phyloP scores from a whole-genome alignment of 1,140 invertebrate genomes.

The Trigoniulus corallinus region DNA sequence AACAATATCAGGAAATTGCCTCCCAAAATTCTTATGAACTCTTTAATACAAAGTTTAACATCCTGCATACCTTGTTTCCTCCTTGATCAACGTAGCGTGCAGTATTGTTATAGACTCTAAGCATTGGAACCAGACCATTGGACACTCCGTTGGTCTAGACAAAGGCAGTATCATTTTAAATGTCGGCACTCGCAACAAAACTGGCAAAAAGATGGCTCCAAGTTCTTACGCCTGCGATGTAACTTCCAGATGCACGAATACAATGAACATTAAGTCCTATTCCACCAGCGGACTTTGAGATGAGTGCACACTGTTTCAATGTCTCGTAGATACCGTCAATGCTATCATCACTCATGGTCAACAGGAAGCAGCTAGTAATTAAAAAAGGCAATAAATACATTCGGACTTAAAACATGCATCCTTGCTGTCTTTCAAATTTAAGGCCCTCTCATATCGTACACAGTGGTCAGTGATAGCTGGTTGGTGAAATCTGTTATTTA shows the following conservation, averaged over 20 bases:
- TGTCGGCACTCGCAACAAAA: conserved; percentile 1
- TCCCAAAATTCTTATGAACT: no score
- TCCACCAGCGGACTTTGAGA: conserved; percentile 93
- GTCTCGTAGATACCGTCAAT: conserved; percentile 98
- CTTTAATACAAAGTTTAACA: no score
- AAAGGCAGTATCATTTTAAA: background rate
- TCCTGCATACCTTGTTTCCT: conserved; percentile 85
- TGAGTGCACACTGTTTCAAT: conserved; percentile 82
- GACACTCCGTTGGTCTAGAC: conserved; percentile 72
- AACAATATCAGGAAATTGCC: no score
- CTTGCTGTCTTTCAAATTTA: no score
- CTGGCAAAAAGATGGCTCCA: conserved; percentile 1
- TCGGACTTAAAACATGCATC: no score
- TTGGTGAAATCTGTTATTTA: no score
- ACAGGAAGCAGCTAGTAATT: conserved; percentile 76
- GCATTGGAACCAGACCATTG: conserved; percentile 95
- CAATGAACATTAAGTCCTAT: conserved; percentile 95
- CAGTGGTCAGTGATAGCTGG: no score
- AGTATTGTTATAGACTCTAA: conserved; percentile 90
- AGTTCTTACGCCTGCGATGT: conserved; percentile 56
- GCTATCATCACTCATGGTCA: conserved; percentile 90
- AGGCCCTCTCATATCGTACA: no score
- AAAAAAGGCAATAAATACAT: no score
- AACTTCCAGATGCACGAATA: conserved; percentile 78
- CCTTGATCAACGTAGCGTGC: conserved; percentile 96